These are phyloP conservation scores for Cantharis flavilabris DNA, from an alignment of 2,888 invertebrate species.

Conservation along the genomic window DNA sequence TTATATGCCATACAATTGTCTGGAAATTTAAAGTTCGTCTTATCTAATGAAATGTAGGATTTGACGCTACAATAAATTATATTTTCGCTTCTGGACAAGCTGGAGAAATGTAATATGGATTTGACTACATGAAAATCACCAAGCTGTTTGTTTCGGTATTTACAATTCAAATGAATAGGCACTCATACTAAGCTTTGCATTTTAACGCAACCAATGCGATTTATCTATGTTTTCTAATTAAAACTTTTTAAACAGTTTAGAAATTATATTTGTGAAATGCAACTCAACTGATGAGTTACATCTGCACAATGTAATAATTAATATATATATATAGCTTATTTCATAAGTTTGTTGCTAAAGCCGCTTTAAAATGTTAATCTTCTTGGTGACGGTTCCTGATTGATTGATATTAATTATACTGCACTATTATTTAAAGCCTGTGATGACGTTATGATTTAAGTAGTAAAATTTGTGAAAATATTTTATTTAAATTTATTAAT, in stretches of 20 bases:
- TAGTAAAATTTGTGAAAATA: too few species aligned
- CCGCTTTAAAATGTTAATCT: neutral
- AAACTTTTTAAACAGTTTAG: neutral
- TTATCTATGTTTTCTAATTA: constrained; percentile 8
- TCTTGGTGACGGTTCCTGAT: neutral
- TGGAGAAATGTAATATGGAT: constrained; percentile 20
- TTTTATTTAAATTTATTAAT: too few species aligned
- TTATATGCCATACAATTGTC: neutral
- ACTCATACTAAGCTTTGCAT: constrained; percentile 8
- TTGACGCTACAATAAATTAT: constrained; percentile 21
- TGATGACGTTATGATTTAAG: neutral
- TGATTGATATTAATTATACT: neutral
- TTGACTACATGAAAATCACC: constrained; percentile 10
- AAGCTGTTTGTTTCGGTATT: constrained; percentile 18
- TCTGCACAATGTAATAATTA: neutral
- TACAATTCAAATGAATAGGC: constrained; percentile 25
- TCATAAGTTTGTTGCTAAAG: neutral
- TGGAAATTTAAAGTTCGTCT: neutral
- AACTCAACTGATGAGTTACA: neutral
- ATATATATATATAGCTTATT: neutral
- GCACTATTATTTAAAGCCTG: neutral
- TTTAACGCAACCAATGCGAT: constrained; percentile 3
- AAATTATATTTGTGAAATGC: neutral
- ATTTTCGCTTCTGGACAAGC: constrained; percentile 9
- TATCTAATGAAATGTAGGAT: neutral